A percentile compares a stretch with the other conserved stretches of the same genome.
These are phyloP conservation scores for Muscicapa striata DNA, from an alignment of 2,797 vertebrate species.

Conservation along the genomic window DNA sequence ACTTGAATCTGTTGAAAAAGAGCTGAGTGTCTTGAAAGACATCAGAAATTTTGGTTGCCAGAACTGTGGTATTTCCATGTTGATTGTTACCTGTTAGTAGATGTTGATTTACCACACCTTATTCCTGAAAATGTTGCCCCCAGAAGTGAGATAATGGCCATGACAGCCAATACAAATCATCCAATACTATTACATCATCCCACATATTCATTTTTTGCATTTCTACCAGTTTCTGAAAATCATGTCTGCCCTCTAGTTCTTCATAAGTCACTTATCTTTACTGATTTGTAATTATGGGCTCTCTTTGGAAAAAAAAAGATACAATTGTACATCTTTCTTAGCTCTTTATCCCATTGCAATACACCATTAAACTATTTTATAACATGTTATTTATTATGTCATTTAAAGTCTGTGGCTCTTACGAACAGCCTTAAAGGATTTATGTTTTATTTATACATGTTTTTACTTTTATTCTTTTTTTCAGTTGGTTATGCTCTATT, in stretches of 20 bases:
- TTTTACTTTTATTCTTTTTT: slow-evolving; percentile 38
- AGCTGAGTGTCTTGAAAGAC: neutral
- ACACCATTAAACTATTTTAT: slow-evolving; percentile 59
- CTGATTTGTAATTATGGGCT: slow-evolving; percentile 31
- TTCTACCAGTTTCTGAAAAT: slow-evolving; percentile 10
- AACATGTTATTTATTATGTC: slow-evolving; percentile 45
- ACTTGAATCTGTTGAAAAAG: neutral
- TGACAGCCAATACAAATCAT: neutral
- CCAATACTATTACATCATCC: neutral
- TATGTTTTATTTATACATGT: slow-evolving; percentile 41
- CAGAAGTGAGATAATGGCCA: slow-evolving; percentile 5
- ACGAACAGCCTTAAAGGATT: slow-evolving; percentile 36
- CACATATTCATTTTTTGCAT: neutral
- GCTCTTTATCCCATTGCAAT: slow-evolving; percentile 37
- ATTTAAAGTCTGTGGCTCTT: slow-evolving; percentile 29
- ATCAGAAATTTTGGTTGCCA: neutral
- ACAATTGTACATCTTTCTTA: slow-evolving; percentile 47
- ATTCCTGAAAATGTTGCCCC: slow-evolving; percentile 20
- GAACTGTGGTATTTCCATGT: neutral
- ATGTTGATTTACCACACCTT: neutral
- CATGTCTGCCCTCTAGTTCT: neutral
- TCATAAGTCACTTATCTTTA: slow-evolving; percentile 20
- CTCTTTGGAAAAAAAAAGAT: neutral
- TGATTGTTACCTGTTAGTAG: neutral
- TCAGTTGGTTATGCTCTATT: slow-evolving; percentile 2